These are phyloP conservation scores for Sebastiscus tertius DNA, from an alignment of 2,797 vertebrate species.

Conservation along the genomic window DNA sequence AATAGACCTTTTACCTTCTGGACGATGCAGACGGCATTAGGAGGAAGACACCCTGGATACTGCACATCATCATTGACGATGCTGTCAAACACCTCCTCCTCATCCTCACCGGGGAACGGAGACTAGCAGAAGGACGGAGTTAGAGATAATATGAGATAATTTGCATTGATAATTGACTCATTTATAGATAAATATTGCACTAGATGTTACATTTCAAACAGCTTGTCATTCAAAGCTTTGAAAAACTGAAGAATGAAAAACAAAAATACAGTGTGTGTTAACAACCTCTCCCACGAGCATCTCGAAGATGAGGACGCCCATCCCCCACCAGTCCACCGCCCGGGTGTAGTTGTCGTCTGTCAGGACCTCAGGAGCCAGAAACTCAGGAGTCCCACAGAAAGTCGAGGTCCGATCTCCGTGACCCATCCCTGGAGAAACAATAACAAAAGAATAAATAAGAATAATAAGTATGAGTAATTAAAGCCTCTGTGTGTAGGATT, in stretches of 20 bases:
- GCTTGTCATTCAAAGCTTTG: neutral
- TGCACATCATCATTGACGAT: constrained; percentile 91
- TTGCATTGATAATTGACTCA: neutral
- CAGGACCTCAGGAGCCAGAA: constrained; percentile 93
- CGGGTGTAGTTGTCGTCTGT: constrained; percentile 91
- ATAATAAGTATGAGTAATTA: neutral
- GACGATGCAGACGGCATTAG: constrained; percentile 86
- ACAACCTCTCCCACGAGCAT: constrained; percentile 95
- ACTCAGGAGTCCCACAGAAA: constrained; percentile 95
- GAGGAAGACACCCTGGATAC: constrained; percentile 86
- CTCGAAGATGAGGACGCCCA: constrained; percentile 94
- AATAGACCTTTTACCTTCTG: constrained; percentile 81
- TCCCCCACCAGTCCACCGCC: constrained; percentile 96
- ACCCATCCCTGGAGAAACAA: constrained; percentile 85
- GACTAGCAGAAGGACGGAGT: constrained; percentile 73
- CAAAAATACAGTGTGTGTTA: neutral
- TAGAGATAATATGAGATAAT: too few species aligned
- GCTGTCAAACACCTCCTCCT: constrained; percentile 96
- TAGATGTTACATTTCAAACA: neutral
- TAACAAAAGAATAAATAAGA: neutral
- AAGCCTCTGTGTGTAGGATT: neutral
- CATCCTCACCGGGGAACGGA: constrained; percentile 93
- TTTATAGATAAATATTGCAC: neutral
- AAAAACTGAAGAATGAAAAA: neutral
- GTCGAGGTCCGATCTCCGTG: constrained; percentile 94